Evolutionary conservation across 2,797 vertebrate genomes (phyloP).

Genomic region (Anas georgica): DNA sequence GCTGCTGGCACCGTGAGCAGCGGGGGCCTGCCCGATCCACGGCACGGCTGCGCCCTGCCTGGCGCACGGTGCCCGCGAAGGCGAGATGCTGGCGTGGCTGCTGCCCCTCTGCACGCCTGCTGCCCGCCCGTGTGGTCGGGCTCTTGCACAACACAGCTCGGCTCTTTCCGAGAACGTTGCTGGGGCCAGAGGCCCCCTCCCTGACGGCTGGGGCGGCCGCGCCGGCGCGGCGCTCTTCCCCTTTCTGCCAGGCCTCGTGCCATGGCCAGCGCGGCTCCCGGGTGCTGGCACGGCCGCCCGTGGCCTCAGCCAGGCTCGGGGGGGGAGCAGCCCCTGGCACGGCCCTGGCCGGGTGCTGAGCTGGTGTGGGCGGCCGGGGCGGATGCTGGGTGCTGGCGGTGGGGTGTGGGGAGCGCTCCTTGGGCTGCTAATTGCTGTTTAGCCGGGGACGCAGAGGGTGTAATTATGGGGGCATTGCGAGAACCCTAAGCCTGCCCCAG

Average conservation of each 20-base stretch:
- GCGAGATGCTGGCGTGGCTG: rapidly evolving
- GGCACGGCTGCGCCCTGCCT: not conserved
- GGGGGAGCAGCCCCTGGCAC: not conserved
- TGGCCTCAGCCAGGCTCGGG: not conserved
- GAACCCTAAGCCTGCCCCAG: not conserved
- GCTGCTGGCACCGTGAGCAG: too few species aligned
- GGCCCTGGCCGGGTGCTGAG: not conserved
- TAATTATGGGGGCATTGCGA: not conserved
- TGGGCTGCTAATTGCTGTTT: slow-evolving; percentile 48
- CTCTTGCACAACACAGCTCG: not conserved
- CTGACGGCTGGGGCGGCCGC: not conserved
- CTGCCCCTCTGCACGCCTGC: not conserved
- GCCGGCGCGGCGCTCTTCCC: not conserved
- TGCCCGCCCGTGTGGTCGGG: not conserved
- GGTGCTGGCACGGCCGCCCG: rapidly evolving
- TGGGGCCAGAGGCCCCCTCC: not conserved
- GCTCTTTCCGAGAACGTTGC: not conserved
- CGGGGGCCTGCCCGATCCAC: not conserved
- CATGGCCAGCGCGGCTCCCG: not conserved
- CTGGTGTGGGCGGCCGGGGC: slow-evolving; percentile 30
- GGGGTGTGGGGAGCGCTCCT: slow-evolving; percentile 18
- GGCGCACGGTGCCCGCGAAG: rapidly evolving
- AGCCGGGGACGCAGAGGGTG: slow-evolving; percentile 21
- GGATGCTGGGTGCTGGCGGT: not conserved
- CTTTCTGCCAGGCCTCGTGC: not conserved